phyloP scores from a whole-genome alignment of 2,113 vertebrate species.

The Aegotheles bennettii region DNA sequence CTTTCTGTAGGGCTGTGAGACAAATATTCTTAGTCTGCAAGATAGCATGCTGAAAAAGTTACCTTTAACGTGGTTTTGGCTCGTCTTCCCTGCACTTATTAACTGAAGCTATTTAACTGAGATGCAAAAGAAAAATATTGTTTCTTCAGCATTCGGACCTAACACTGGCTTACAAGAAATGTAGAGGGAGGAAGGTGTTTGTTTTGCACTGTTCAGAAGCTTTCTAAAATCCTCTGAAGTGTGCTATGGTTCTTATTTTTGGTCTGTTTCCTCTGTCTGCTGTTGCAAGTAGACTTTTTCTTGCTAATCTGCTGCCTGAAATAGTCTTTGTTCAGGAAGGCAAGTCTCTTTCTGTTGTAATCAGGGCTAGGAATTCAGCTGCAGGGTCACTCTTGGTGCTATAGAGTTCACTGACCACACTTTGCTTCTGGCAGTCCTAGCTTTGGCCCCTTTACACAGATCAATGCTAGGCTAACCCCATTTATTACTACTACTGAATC shows the following conservation, averaged over 20 bases:
- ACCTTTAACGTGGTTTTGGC: background rate
- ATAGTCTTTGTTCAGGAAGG: slow-evolving; percentile 42
- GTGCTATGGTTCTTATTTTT: background rate
- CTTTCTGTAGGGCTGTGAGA: background rate
- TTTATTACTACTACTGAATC: slow-evolving; percentile 52
- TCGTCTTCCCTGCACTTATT: background rate
- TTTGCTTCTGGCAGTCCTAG: slow-evolving; percentile 24
- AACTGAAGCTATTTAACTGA: background rate
- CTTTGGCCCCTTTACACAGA: slow-evolving; percentile 43
- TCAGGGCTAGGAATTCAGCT: slow-evolving; percentile 36
- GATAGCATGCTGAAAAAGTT: background rate
- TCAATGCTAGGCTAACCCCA: slow-evolving; percentile 57
- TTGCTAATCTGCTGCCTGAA: slow-evolving; percentile 29
- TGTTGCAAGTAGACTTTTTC: slow-evolving; percentile 6
- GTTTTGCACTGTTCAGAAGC: background rate
- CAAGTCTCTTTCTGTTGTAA: slow-evolving; percentile 42
- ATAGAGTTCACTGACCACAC: slow-evolving; percentile 60
- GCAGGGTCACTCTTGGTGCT: slow-evolving; percentile 31
- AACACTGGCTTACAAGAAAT: background rate
- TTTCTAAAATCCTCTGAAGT: background rate
- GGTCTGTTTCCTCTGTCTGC: background rate
- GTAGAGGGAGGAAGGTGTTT: background rate
- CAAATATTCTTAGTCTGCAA: background rate
- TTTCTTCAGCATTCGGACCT: background rate
- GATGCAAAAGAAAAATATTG: background rate